Evolutionary conservation across 2,113 vertebrate genomes (phyloP), one percentile per base, ranked within the genome.

Genomic region (Bos indicus): DNA sequence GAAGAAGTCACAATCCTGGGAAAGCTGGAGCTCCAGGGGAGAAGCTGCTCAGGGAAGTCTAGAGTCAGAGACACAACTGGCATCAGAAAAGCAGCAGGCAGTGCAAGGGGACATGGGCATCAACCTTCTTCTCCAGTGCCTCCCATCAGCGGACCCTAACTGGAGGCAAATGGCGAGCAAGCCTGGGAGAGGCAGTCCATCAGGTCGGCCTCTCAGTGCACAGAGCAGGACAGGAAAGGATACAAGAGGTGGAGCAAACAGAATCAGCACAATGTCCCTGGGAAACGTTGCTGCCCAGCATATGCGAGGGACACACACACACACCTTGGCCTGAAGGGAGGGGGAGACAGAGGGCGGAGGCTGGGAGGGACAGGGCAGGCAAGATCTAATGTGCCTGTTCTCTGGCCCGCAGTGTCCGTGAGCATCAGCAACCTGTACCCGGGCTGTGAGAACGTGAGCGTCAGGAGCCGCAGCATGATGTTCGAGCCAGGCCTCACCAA

Each of bases 401-500:
- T 95, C 74, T 51, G 26, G 30, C 78, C 26, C 77, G 2, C 98
- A 99, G 99, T 99, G 97, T 99, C 99, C 1, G 99, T 99, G 98
- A 99, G 99, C 97, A 99, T 99, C 98, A 99, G 99, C 10, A 99
- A 99, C 98, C 98, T 99, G 92, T 99, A 99, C 97, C 99, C 99
- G 0, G 99, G 99, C 96, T 99, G 99, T 87, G 99, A 99, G 98
- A 99, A 99, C 0, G 99, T 99, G 96, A 99, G 99, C 0, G 99
- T 99, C 80, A 98, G 99, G 93, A 99, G 99, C 92, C 99, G 99
- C 84, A 99, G 99, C 98, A 99, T 99, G 99, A 99, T 99, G 99
- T 99, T 99, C 33, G 99, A 99, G 98, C 99, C 99, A 0, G 99
- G 99, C 87, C 99, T 99, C 96, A 99, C 99, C 97, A 99, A 99